Evolutionary conservation across 2,797 vertebrate genomes (phyloP), one percentile per base, ranked within the genome.

Genomic region (Botia kubotai): DNA sequence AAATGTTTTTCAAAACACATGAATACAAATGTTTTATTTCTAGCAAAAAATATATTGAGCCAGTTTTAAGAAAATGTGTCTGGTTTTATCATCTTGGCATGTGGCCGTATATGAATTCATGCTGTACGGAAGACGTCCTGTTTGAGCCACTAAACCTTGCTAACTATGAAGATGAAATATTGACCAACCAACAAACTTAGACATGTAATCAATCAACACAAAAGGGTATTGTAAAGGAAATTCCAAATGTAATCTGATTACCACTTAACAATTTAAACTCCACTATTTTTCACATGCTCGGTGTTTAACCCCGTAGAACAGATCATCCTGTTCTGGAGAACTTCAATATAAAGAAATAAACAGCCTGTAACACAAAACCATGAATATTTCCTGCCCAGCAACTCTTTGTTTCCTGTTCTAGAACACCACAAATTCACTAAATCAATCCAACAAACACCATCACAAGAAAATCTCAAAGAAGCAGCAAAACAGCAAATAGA

Each of bases 341-440:
- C 48, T 7, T 43, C 74, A 66, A 62, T 13, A 8, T 43, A 43
- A 43, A 43, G 39, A 43, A 0, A 29, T 29, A 79, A 36, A 63
- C 63, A 65, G 52, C 70, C 48, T 21, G 53, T 58, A 72, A 39
- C 76, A 72, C 13, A 29, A 43, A 46, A 46, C 43, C 43, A 46
- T 11, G 43, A 46, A 46, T 10, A 46, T 46, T 46, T 46, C 10
- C 43, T 46, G 43, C 43, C 43, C 43, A 46, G 11, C 65, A 52
- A 48, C 39, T 19, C 57, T 80, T 33, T 71, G 33, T 39, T 48
- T 71, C 1, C 0, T 39, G 50, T 52, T 21, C 16, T 12, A 70
- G 76, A 58, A 72, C 4, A 48, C 21, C 71, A 46, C 53, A 63
- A 29, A 55, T 65, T 16, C 7, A 39, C 58, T 16, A 46, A 46